Conservation (phyloP, 2,797 vertebrate genomes). For the Ispidina lecontei region DNA sequence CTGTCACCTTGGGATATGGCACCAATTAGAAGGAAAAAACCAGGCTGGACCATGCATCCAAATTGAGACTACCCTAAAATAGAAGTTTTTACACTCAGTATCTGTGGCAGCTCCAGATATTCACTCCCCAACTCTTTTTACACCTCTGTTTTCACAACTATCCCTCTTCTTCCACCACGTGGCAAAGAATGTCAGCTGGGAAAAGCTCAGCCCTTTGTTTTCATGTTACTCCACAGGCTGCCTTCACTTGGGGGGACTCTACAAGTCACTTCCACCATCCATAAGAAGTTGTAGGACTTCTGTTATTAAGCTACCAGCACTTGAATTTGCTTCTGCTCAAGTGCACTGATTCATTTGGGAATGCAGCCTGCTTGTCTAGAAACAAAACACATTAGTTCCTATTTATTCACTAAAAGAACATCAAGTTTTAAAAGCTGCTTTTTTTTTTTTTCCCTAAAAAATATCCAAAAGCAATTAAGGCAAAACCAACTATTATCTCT, state of each 20-base stretch:
- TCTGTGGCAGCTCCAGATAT: background rate
- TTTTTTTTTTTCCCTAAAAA: background rate
- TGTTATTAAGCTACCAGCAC: background rate
- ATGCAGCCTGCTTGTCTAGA: background rate
- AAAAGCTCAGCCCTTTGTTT: background rate
- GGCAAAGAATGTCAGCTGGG: background rate
- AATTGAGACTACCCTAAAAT: background rate
- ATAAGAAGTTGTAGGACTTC: background rate
- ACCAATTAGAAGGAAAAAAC: background rate
- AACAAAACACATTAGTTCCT: background rate
- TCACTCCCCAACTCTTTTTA: background rate
- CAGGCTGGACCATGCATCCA: background rate
- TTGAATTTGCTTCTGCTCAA: background rate
- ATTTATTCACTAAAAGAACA: background rate
- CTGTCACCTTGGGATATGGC: fast-evolving
- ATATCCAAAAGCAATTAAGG: background rate
- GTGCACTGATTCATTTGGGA: background rate
- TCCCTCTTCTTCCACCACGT: background rate
- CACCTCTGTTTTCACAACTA: background rate
- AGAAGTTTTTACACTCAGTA: background rate
- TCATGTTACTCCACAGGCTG: background rate
- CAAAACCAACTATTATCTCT: background rate
- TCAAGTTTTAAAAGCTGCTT: background rate
- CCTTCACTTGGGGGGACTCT: background rate
- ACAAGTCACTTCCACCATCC: background rate